Conservation (phyloP, 2,888 invertebrate species). For the Eupithecia insigniata region DNA sequence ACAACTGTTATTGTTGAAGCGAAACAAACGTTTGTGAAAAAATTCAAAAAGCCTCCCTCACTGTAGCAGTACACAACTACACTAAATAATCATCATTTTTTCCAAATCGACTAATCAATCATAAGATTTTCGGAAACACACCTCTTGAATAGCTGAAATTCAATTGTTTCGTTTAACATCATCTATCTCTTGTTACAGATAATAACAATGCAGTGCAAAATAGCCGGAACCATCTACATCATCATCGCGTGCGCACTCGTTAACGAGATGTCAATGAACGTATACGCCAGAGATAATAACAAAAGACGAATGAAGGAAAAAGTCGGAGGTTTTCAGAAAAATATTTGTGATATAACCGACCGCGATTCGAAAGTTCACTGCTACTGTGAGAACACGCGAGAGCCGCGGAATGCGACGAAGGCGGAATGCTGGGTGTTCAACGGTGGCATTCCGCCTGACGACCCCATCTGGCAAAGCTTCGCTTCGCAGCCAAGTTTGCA, state of each 20-base stretch:
- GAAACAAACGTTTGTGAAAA: no score
- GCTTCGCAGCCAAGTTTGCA: constrained; percentile 88
- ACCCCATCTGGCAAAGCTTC: constrained; percentile 90
- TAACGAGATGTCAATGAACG: constrained; percentile 79
- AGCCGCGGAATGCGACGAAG: constrained; percentile 85
- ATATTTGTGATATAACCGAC: constrained; percentile 84
- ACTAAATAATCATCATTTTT: neutral
- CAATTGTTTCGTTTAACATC: constrained; percentile 35
- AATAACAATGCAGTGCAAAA: constrained; percentile 70
- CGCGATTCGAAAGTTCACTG: constrained; percentile 86
- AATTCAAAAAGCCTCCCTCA: no score
- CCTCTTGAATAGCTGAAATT: neutral
- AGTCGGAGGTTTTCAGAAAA: constrained; percentile 77
- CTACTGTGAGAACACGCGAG: constrained; percentile 86
- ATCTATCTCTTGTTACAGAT: constrained; percentile 76
- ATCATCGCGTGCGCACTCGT: constrained; percentile 75
- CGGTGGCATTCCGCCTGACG: constrained; percentile 86
- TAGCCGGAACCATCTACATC: constrained; percentile 73
- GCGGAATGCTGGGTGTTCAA: constrained; percentile 92
- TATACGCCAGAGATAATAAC: constrained; percentile 72
- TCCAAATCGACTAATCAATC: no score
- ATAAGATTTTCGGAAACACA: neutral
- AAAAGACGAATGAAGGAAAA: constrained; percentile 79
- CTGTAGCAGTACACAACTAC: neutral
- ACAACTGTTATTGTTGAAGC: no score